Base-by-base conservation (phyloP, 92 coral and sea anemone genomes). In the Bergia sp. region DNA sequence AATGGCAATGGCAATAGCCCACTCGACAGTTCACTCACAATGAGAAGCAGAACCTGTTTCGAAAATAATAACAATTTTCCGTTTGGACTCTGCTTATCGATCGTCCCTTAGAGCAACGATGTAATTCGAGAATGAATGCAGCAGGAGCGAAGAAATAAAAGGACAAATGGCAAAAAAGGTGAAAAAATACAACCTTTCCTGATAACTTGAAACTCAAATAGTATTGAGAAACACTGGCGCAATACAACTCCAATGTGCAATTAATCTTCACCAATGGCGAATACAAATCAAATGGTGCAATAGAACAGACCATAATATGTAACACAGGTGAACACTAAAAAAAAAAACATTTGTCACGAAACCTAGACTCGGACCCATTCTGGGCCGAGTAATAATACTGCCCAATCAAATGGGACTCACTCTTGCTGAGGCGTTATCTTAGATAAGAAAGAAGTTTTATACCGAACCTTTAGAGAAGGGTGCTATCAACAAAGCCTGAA, bases 401-500 rank as follows among this genome's bases (percentile, higher is more conserved):
- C 76, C 76, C 76, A 72, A 3, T 72, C 76, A 72, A 72, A 72
- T 72, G 76, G 76, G 39, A 21, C 76, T 72, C 76, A 72, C 76
- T 72, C 76, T 72, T 72, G 76, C 76, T 72, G 76, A 72, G 76
- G 76, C 76, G 39, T 72, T 72, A 72, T 72, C 76, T 2, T 72
- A 72, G 76, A 72, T 23, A 72, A 6, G 76, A 72, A 4, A 72
- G 76, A 76, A 40, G 47, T 76, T 76, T 76, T 76, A 5, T 76
- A 76, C 80, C 80, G 53, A 39, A 76, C 80, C 80, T 76, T 76
- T 76, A 76, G 80, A 76, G 80, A 76, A 76, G 80, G 80, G 49
- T 76, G 80, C 80, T 76, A 42, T 76, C 80, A 76, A 76, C 80
- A 76, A 76, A 76, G 47, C 4, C 53, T 39, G 49, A 76, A 76